Conservation (phyloP, 92 coral and sea anemone genomes). For the Epizoanthus stellaris region DNA sequence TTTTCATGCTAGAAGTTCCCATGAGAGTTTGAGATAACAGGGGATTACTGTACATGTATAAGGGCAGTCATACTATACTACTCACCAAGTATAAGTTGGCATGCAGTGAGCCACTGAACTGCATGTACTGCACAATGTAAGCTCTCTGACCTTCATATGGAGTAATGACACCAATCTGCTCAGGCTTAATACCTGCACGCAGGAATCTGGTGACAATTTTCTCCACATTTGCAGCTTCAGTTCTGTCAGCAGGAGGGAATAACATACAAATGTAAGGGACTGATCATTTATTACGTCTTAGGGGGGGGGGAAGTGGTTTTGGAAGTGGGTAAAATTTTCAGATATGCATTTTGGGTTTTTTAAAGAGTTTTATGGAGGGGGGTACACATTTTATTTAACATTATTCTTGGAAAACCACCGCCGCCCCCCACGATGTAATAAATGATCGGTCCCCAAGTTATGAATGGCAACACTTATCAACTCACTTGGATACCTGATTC, state of each 20-base stretch:
- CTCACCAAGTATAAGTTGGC: constrained; percentile 93
- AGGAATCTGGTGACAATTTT: constrained; percentile 96
- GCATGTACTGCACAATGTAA: constrained; percentile 99
- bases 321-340: too few relatives aligned
- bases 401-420: too few relatives aligned
- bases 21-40: neutral
- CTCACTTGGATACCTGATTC: too few relatives aligned
- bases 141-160: constrained; percentile 99
- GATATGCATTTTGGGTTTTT: too few relatives aligned
- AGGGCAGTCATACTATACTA: neutral
- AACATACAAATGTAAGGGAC: neutral
- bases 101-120: constrained; percentile 97
- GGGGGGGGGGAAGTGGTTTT: neutral
- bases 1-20: too few relatives aligned
- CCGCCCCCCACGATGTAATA: too few relatives aligned
- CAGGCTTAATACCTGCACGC: constrained; percentile 98
- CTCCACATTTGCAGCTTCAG: constrained; percentile 99
- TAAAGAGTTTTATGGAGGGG: too few relatives aligned
- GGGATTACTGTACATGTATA: too few relatives aligned
- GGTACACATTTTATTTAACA: too few relatives aligned
- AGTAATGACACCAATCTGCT: constrained; percentile 98
- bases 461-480: too few relatives aligned
- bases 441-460: too few relatives aligned
- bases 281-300: neutral
- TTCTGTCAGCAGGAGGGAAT: constrained; percentile 52